Conservation (phyloP, 1,140 invertebrate genomes). For the Drosophila quadrilineata region DNA sequence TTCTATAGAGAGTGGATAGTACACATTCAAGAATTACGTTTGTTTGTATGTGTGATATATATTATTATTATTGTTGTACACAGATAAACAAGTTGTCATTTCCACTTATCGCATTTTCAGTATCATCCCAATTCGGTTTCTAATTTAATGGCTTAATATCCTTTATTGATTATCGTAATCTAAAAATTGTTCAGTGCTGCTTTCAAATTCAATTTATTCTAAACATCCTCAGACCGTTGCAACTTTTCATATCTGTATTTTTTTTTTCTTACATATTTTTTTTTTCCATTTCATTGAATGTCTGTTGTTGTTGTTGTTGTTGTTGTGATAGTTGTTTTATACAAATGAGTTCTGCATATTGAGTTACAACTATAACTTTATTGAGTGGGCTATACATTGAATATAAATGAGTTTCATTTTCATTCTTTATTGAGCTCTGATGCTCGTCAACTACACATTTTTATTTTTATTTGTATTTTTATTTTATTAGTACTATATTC, state of each 20-base stretch:
- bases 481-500: too few relatives aligned
- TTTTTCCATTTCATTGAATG: conserved; percentile 2
- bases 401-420: conserved; percentile 10
- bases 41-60: too few relatives aligned
- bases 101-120: conserved; percentile 53
- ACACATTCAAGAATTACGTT: conserved; percentile 74
- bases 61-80: conserved; percentile 76
- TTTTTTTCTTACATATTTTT: conserved; percentile 1
- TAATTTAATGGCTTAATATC: conserved; percentile 23
- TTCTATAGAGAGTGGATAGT: conserved; percentile 60
- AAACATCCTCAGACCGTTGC: conserved; percentile 14
- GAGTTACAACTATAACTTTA: conserved; percentile 5
- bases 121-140: conserved; percentile 20
- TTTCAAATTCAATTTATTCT: conserved; percentile 40
- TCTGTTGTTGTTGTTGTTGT: neutral
- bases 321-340: conserved; percentile 14
- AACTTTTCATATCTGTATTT: neutral
- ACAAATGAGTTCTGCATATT: conserved; percentile 14
- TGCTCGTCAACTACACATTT: conserved; percentile 34
- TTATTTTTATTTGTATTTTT: conserved; percentile 4
- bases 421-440: conserved; percentile 8
- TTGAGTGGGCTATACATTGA: conserved; percentile 28
- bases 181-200: conserved; percentile 63
- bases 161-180: conserved; percentile 40
- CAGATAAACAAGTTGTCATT: conserved; percentile 74